Conservation (phyloP, 2,888 invertebrate species). For the Ormyrus nitidulus region DNA sequence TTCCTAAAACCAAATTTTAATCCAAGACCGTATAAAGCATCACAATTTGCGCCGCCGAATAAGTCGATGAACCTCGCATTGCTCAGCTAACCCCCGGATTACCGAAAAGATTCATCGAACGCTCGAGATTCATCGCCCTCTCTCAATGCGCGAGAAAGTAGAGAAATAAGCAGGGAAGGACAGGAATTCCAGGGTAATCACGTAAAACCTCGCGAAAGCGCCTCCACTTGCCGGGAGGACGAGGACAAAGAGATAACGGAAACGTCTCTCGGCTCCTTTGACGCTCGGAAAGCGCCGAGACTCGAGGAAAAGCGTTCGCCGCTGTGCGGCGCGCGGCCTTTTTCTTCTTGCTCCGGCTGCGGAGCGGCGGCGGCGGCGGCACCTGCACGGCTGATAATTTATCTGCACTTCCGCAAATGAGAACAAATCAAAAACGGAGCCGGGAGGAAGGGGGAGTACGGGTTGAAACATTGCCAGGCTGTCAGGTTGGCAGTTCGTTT, state of each 20-base stretch:
- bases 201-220: neutral
- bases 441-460: neutral
- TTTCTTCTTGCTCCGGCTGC: neutral
- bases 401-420: constrained; percentile 45
- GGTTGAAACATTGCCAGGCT: too few relatives aligned
- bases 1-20: too few relatives aligned
- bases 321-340: neutral
- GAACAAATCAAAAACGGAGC: constrained; percentile 42
- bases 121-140: neutral
- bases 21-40: too few relatives aligned
- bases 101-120: neutral
- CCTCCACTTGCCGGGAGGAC: too few relatives aligned
- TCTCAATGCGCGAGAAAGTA: neutral
- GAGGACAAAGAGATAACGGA: neutral
- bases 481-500: constrained; percentile 4
- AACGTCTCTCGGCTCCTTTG: neutral
- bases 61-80: too few relatives aligned
- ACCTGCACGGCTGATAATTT: constrained; percentile 47
- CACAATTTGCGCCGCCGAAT: too few relatives aligned
- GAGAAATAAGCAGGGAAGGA: too few relatives aligned
- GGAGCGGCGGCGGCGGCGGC: neutral
- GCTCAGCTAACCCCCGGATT: too few relatives aligned
- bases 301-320: too few relatives aligned
- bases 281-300: too few relatives aligned
- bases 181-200: neutral